Conservation (phyloP, 2,797 vertebrate species). For the Acanthurus tractus region DNA sequence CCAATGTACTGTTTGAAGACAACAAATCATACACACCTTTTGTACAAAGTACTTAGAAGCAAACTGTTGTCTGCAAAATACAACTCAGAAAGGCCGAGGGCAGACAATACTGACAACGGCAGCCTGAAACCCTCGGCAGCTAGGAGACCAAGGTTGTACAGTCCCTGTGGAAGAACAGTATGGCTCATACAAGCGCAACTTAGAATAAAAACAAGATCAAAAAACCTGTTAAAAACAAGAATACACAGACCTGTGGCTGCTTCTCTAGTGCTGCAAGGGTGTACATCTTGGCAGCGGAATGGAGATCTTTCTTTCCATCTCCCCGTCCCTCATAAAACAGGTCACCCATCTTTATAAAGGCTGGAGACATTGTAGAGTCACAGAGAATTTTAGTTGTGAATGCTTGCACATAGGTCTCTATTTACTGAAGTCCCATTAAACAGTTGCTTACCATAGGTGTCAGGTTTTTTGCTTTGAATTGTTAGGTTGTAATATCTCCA, state of each 20-base stretch:
- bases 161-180: conserved; percentile 78
- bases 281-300: conserved; percentile 86
- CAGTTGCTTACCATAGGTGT: conserved; percentile 78
- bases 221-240: neutral
- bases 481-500: conserved; percentile 86
- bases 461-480: conserved; percentile 75
- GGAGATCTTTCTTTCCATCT: conserved; percentile 65
- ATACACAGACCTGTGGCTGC: conserved; percentile 84
- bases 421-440: neutral
- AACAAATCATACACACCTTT: conserved; percentile 69
- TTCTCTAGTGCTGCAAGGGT: conserved; percentile 80
- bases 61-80: conserved; percentile 70
- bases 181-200: neutral
- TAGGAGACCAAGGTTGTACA: conserved; percentile 87
- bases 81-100: conserved; percentile 82
- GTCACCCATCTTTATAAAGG: conserved; percentile 88
- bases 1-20: neutral
- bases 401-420: neutral
- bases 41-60: conserved; percentile 80
- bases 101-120: conserved; percentile 72
- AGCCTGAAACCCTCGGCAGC: conserved; percentile 82
- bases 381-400: neutral
- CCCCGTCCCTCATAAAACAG: conserved; percentile 76
- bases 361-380: conserved; percentile 62
- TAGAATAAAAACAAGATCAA: conserved; percentile 5